Evolutionary conservation across 2,888 invertebrate species (phyloP).

Genomic region (Parnassius glacialis): DNA sequence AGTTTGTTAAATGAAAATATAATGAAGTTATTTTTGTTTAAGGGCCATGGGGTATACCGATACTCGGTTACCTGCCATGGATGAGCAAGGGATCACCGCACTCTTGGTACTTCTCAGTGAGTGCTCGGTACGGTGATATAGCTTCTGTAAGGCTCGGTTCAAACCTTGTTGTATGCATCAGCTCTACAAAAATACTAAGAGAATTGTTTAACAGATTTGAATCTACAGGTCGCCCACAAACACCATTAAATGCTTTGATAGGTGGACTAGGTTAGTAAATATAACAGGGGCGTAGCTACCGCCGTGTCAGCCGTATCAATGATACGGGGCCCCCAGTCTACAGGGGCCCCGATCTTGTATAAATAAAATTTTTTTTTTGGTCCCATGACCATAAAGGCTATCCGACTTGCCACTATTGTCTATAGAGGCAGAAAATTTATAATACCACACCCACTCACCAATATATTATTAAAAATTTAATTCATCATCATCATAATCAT

Average conservation of each 20-base stretch:
- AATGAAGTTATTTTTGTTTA: conserved; percentile 53
- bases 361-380: no score
- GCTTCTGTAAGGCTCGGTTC: conserved; percentile 88
- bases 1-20: no score
- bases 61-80: conserved; percentile 88
- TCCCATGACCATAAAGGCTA: no score
- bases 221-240: conserved; percentile 90
- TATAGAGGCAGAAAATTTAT: no score
- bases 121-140: conserved; percentile 87
- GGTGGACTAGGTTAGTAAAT: conserved; percentile 88
- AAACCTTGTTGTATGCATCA: conserved; percentile 88
- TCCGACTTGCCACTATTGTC: no score
- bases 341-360: no score
- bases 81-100: conserved; percentile 86
- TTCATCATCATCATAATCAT: no score
- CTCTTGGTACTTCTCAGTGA: conserved; percentile 86
- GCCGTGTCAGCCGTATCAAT: no score
- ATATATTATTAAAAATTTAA: no score
- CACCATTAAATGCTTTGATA: conserved; percentile 88
- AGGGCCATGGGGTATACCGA: conserved; percentile 90
- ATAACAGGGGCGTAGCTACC: no score
- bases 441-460: no score
- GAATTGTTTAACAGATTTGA: conserved; percentile 89
- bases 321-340: no score
- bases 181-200: conserved; percentile 87